phyloP scores from a whole-genome alignment of 2,888 invertebrate species.

The Xestia xanthographa region DNA sequence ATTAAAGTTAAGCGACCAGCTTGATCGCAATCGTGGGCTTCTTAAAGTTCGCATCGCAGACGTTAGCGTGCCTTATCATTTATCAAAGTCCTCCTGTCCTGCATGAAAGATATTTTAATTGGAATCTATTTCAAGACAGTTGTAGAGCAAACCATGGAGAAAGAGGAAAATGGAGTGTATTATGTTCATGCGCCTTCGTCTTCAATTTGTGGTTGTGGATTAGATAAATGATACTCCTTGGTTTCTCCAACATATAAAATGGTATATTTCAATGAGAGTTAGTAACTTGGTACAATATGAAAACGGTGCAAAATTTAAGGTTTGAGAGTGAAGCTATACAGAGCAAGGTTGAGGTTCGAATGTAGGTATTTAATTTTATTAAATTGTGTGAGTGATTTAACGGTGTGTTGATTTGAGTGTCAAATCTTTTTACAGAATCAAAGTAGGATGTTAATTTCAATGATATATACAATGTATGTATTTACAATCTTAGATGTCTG shows the following conservation, averaged over 20 bases:
- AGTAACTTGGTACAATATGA: too few relatives aligned
- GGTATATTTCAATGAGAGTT: too few relatives aligned
- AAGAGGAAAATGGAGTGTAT: constrained; percentile 30
- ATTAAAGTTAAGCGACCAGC: constrained; percentile 46
- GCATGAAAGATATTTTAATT: constrained; percentile 65
- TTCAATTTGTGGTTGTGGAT: too few relatives aligned
- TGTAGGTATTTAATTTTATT: too few relatives aligned
- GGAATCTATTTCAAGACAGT: constrained; percentile 63
- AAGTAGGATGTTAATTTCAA: not conserved
- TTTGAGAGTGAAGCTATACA: too few relatives aligned
- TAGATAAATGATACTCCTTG: too few relatives aligned
- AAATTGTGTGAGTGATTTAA: too few relatives aligned
- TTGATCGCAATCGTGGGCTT: constrained; percentile 53
- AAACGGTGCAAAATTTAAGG: too few relatives aligned
- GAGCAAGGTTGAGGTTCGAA: too few relatives aligned
- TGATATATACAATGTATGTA: not conserved
- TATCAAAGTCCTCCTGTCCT: constrained; percentile 60
- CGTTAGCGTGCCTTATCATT: constrained; percentile 66
- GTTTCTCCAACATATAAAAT: too few relatives aligned
- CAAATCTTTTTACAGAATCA: not conserved
- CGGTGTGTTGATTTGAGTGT: too few relatives aligned
- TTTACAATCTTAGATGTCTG: not conserved
- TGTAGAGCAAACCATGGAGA: constrained; percentile 17
- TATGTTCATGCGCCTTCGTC: too few relatives aligned
- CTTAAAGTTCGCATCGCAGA: constrained; percentile 58